Percentiles rank a stretch among this genome's conserved stretches.
These are phyloP conservation scores for Dipodomys stephensi DNA, from an alignment of 2,113 vertebrate species.

Conservation along the genomic window DNA sequence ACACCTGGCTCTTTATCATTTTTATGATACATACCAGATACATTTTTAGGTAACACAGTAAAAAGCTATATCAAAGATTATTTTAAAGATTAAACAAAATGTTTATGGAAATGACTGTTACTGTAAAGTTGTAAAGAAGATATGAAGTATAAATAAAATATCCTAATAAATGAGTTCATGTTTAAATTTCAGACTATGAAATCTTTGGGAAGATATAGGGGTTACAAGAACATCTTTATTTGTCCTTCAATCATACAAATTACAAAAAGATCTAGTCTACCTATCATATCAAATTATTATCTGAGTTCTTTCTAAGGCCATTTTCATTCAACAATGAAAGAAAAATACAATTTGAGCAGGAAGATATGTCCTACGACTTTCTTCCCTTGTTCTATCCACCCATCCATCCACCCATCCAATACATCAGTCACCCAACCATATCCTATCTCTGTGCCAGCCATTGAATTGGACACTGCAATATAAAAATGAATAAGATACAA, in stretches of 20 bases:
- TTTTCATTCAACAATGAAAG: conserved; percentile 28
- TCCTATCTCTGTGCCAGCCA: not conserved
- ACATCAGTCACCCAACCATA: not conserved
- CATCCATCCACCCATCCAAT: not conserved
- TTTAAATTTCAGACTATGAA: conserved; percentile 43
- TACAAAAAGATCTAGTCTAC: not conserved
- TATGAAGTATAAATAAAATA: not conserved
- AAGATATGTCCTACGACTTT: conserved; percentile 1
- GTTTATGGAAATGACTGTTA: not conserved
- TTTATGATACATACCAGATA: too few relatives aligned
- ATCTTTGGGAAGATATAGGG: not conserved
- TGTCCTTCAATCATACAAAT: not conserved
- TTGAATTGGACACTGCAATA: not conserved
- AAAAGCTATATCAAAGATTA: conserved; percentile 31
- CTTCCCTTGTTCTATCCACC: not conserved
- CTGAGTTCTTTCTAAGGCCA: conserved; percentile 26
- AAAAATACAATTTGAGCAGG: not conserved
- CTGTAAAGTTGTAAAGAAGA: conserved; percentile 26
- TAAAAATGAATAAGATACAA: conserved; percentile 26
- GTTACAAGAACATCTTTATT: not conserved
- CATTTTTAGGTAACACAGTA: not conserved
- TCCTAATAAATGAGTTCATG: conserved; percentile 25
- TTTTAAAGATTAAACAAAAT: conserved; percentile 65
- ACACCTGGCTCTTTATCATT: too few relatives aligned
- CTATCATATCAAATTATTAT: conserved; percentile 25